Evolutionary conservation across 1,140 invertebrate genomes (phyloP).

Genomic region (Drosophila ogumai): DNA sequence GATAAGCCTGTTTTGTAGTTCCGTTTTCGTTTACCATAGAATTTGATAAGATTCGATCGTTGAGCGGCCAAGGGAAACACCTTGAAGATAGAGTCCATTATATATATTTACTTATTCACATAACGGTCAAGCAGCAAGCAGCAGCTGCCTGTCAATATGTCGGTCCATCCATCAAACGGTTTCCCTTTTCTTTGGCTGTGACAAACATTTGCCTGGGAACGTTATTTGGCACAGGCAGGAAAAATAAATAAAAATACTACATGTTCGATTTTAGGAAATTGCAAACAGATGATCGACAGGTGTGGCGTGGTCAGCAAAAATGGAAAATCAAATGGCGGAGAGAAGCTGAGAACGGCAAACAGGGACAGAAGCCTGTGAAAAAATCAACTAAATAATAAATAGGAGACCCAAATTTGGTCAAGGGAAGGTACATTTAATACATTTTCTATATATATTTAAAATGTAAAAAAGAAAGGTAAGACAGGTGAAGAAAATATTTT

Average conservation of each 20-base stretch:
- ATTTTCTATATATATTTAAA: not conserved
- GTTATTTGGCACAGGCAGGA: conserved; percentile 17
- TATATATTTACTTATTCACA: conserved; percentile 8
- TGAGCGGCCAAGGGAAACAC: conserved; percentile 37
- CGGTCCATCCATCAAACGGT: conserved; percentile 27
- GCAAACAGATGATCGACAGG: conserved; percentile 36
- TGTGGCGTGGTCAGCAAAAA: conserved; percentile 20
- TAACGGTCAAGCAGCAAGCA: conserved; percentile 11
- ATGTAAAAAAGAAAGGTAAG: not conserved
- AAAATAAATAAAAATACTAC: conserved; percentile 11
- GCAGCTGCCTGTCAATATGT: conserved; percentile 42
- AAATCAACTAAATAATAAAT: not conserved
- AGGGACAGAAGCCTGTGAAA: not conserved
- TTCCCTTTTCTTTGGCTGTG: conserved; percentile 35
- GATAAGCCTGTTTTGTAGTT: conserved; percentile 28
- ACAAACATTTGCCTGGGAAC: conserved; percentile 36
- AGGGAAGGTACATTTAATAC: too few species aligned
- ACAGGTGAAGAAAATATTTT: not conserved
- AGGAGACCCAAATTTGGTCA: conserved; percentile 8
- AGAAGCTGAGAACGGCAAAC: conserved; percentile 6
- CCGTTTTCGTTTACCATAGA: conserved; percentile 23
- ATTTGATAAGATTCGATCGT: conserved; percentile 12
- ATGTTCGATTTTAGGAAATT: conserved; percentile 23
- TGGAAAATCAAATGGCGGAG: not conserved
- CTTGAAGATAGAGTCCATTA: conserved; percentile 13